phyloP scores from a whole-genome alignment of 1,140 invertebrate genomes.

The Bombus impatiens region DNA sequence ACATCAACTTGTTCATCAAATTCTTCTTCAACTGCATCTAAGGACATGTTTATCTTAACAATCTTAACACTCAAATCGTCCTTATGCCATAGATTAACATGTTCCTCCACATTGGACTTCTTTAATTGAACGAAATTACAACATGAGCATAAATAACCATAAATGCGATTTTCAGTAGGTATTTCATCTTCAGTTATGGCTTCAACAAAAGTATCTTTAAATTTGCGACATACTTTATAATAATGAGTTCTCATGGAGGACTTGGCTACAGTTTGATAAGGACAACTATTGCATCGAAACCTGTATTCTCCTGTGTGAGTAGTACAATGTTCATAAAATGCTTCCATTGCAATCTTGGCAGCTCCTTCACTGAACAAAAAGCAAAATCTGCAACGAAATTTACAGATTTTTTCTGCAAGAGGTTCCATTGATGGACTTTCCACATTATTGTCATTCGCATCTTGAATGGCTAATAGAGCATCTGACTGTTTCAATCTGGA shows the following conservation, averaged over 20 bases:
- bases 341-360: slow-evolving; percentile 71
- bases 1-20: not conserved
- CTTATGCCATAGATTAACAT: slow-evolving; percentile 83
- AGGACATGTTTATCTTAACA: slow-evolving; percentile 83
- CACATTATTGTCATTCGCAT: slow-evolving; percentile 63
- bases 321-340: slow-evolving; percentile 87
- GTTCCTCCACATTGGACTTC: slow-evolving; percentile 83
- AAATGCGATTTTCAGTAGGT: slow-evolving; percentile 75
- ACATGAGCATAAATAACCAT: slow-evolving; percentile 86
- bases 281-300: slow-evolving; percentile 84
- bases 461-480: slow-evolving; percentile 81
- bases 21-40: not conserved
- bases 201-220: slow-evolving; percentile 60
- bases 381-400: slow-evolving; percentile 83
- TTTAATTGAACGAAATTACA: slow-evolving; percentile 88
- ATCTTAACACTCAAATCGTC: slow-evolving; percentile 67
- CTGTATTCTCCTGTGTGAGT: slow-evolving; percentile 89
- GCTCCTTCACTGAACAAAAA: slow-evolving; percentile 76
- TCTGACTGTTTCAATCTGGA: slow-evolving; percentile 83
- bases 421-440: slow-evolving; percentile 51
- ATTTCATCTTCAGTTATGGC: slow-evolving; percentile 67
- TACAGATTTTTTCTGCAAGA: slow-evolving; percentile 68
- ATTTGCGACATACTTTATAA: slow-evolving; percentile 74
- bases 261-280: slow-evolving; percentile 78
- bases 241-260: slow-evolving; percentile 82